Conservation (phyloP, 2,797 vertebrate species). For the Potorous gilbertii region DNA sequence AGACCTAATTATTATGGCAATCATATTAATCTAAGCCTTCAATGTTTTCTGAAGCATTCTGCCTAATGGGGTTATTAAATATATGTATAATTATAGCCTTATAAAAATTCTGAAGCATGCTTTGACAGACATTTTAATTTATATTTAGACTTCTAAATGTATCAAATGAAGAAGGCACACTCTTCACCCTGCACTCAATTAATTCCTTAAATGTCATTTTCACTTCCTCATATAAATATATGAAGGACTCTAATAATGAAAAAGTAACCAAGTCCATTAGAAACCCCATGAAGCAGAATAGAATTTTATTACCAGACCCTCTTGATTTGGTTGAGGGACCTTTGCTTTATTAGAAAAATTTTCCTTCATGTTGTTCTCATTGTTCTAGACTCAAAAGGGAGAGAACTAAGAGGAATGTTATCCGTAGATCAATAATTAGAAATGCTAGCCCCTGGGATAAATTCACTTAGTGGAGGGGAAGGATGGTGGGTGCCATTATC, state of each 20-base stretch:
- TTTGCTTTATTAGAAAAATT: slow-evolving; percentile 1
- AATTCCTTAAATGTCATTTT: slow-evolving; percentile 67
- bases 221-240: slow-evolving; percentile 51
- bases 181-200: slow-evolving; percentile 41
- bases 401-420: neutral
- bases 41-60: slow-evolving; percentile 80
- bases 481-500: neutral
- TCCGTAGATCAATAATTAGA: neutral
- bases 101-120: slow-evolving; percentile 62
- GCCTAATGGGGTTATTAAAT: slow-evolving; percentile 76
- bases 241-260: slow-evolving; percentile 62
- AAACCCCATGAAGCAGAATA: slow-evolving; percentile 11
- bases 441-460: neutral
- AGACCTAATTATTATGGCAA: slow-evolving; percentile 80
- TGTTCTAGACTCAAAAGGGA: slow-evolving; percentile 20
- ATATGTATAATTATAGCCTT: slow-evolving; percentile 73
- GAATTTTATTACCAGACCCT: slow-evolving; percentile 19
- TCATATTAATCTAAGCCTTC: slow-evolving; percentile 75
- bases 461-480: neutral
- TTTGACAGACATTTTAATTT: slow-evolving; percentile 64
- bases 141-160: slow-evolving; percentile 36
- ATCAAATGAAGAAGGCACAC: slow-evolving; percentile 32
- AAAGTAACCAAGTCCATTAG: slow-evolving; percentile 25
- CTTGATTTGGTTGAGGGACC: slow-evolving; percentile 21
- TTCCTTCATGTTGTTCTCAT: neutral